These are phyloP conservation scores for Tympanuchus pallidicinctus DNA, from an alignment of 2,113 vertebrate species.

Conservation along the genomic window DNA sequence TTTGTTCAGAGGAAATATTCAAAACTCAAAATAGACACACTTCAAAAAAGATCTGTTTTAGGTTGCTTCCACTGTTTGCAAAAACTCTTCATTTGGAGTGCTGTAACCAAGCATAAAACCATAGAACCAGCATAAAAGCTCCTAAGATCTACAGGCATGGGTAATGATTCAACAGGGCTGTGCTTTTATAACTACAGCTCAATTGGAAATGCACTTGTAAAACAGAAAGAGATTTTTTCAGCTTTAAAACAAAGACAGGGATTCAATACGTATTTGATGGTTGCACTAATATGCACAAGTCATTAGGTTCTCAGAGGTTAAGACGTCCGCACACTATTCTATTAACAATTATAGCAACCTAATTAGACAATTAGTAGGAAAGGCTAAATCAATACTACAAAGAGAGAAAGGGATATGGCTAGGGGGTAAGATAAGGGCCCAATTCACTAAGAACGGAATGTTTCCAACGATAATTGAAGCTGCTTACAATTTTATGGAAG, in stretches of 20 bases:
- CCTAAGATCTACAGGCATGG: not conserved
- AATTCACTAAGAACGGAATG: conserved; percentile 81
- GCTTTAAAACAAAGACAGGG: conserved; percentile 74
- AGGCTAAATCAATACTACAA: conserved; percentile 78
- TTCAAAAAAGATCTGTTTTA: not conserved
- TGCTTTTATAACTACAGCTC: conserved; percentile 11
- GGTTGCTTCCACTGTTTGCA: not conserved
- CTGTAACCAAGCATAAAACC: conserved; percentile 14
- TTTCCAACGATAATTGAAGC: conserved; percentile 33
- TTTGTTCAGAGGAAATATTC: conserved; percentile 1
- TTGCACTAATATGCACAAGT: conserved; percentile 73
- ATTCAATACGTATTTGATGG: conserved; percentile 69
- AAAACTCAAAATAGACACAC: not conserved
- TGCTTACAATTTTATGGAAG: conserved; percentile 23
- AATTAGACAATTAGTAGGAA: conserved; percentile 83
- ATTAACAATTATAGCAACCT: conserved; percentile 80
- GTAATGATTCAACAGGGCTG: conserved; percentile 28
- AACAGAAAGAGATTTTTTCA: conserved; percentile 30
- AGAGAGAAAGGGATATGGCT: conserved; percentile 33
- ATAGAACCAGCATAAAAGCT: conserved; percentile 6
- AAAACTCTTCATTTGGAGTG: conserved; percentile 25
- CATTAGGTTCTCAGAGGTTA: conserved; percentile 72
- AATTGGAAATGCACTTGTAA: conserved; percentile 47
- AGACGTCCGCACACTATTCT: conserved; percentile 72
- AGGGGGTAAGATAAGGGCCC: conserved; percentile 71